Evolutionary conservation across 2,888 invertebrate genomes (phyloP).

Genomic region (Eremobia ochroleuca): DNA sequence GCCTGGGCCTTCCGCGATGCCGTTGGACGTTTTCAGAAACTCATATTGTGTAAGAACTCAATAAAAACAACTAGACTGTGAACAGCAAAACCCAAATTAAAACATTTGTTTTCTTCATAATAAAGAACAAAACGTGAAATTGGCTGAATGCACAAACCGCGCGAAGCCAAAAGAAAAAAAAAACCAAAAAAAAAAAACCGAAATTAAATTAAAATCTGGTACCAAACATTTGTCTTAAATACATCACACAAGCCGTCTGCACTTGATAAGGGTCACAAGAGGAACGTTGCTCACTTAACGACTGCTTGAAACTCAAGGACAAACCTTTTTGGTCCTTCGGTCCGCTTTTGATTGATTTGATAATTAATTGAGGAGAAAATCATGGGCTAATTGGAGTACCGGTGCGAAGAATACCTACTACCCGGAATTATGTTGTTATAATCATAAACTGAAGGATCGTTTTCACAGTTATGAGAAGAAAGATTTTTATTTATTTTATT

Average conservation of each 20-base stretch:
- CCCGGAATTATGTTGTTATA: background rate
- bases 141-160: too few species aligned
- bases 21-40: background rate
- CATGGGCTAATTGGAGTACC: constrained; percentile 41
- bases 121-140: too few species aligned
- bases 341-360: constrained; percentile 19
- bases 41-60: background rate
- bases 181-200: too few species aligned
- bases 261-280: constrained; percentile 59
- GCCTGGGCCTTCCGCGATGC: background rate
- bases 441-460: background rate
- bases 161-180: too few species aligned
- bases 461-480: background rate
- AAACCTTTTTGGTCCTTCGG: constrained; percentile 56
- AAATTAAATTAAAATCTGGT: constrained; percentile 48
- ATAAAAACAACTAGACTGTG: background rate
- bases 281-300: constrained; percentile 46
- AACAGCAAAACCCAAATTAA: constrained; percentile 12
- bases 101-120: too few species aligned
- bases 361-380: constrained; percentile 55
- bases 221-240: constrained; percentile 44
- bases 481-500: too few species aligned
- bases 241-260: constrained; percentile 54
- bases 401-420: background rate
- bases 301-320: constrained; percentile 40